These are phyloP conservation scores for Lophochroa leadbeateri DNA, from an alignment of 2,113 vertebrate genomes.

Conservation along the genomic window DNA sequence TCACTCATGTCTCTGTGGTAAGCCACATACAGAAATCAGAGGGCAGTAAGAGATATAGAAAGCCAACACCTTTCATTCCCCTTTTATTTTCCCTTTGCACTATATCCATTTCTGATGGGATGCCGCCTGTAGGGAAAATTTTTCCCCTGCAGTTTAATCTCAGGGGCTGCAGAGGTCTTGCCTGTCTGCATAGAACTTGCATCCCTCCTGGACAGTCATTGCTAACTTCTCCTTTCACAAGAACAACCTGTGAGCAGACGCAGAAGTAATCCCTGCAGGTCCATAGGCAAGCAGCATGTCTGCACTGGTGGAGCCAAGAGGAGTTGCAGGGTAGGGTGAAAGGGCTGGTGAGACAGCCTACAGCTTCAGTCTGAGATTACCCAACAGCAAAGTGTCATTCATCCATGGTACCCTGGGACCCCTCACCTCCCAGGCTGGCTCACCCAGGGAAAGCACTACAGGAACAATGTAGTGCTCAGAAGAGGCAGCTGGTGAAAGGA, in stretches of 20 bases:
- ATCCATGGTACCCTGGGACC: neutral
- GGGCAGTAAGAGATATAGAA: neutral
- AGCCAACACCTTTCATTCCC: neutral
- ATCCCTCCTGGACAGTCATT: neutral
- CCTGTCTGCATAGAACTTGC: neutral
- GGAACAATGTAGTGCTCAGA: too few relatives aligned
- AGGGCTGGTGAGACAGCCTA: accelerated
- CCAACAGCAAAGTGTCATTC: neutral
- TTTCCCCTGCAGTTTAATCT: neutral
- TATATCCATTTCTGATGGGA: neutral
- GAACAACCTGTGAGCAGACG: neutral
- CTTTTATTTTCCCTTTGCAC: neutral
- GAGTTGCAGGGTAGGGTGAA: neutral
- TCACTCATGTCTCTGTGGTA: neutral
- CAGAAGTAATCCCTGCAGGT: neutral
- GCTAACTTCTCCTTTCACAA: neutral
- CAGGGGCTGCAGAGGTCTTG: neutral
- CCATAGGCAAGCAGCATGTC: neutral
- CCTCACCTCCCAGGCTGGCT: accelerated
- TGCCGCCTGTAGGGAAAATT: neutral
- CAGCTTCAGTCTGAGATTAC: neutral
- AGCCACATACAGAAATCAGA: neutral
- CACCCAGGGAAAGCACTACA: neutral
- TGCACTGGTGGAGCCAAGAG: neutral
- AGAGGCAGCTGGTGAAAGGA: neutral